Base-by-base conservation (phyloP, 1,140 invertebrate genomes). In the Hyles euphorbiae region DNA sequence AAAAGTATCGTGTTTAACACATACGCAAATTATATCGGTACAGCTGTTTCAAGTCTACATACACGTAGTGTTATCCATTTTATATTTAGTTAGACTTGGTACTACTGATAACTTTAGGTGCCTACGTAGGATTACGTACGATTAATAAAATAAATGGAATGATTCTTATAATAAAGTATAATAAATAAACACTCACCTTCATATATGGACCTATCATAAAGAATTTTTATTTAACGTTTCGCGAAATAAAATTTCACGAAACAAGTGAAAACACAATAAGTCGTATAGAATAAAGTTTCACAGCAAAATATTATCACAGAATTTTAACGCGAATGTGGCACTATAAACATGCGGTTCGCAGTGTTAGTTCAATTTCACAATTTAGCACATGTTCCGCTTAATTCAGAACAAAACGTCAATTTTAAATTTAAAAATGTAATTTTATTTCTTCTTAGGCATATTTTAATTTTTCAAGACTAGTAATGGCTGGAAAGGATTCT, bases 161-260 rank as follows among this genome's bases (percentile, higher is more conserved):
- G 12, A 34, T 9, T 33, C 5, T 3, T 2, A 46, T 44, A 54
- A 59, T 49, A 44, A 43, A 55, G n/a, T n/a, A n/a, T n/a, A 65
- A 60, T 65, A 57, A 49, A 59, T 52, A 34, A 59, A 56, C 46
- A 88, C 85, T 88, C 69, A 88, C 85, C 85, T 88, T 88, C 85
- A 88, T 88, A 85, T 88, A 83, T 84, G 83, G 85, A 81, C 85
- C 85, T 88, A 88, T 86, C 85, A 88, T 88, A 88, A 86, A 88
- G 85, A 87, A 74, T 64, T 73, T 78, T 82, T 81, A 58, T 77
- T 67, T 58, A 73, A 65, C 68, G 83, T 74, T 83, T 78, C 83
- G 83, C 80, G 83, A 86, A 88, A 84, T 76, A 43, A 61, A 67
- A 81, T 80, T 83, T 79, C 82, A 85, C 83, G 80, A 83, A 86